Conservation (phyloP, 2,797 vertebrate species). For the Schizothorax lantsangensis region DNA sequence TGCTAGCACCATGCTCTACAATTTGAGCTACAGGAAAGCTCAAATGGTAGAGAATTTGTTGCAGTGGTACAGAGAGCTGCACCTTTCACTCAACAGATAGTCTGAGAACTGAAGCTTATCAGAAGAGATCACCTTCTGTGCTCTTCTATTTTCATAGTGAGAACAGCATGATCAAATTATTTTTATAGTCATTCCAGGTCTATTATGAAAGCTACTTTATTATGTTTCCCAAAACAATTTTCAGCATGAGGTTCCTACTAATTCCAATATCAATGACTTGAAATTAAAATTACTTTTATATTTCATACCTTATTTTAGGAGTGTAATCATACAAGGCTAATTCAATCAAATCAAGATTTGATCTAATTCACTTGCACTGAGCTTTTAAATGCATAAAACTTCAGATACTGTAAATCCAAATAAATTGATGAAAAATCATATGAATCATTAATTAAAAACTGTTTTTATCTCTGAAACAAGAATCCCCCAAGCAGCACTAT, state of each 20-base stretch:
- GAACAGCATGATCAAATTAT: constrained; percentile 1
- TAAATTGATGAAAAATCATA: constrained; percentile 54
- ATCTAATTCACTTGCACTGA: neutral
- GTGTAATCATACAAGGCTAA: constrained; percentile 33
- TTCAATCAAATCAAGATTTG: neutral
- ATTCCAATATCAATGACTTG: constrained; percentile 34
- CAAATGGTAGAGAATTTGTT: too few species aligned
- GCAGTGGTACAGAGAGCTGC: neutral
- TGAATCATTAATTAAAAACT: constrained; percentile 48
- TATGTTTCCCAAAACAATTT: constrained; percentile 19
- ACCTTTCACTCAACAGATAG: constrained; percentile 19
- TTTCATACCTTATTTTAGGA: constrained; percentile 15
- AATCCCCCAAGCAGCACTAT: constrained; percentile 41
- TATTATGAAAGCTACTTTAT: neutral
- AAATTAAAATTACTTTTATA: constrained; percentile 19
- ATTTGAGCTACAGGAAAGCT: too few species aligned
- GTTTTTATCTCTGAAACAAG: constrained; percentile 29
- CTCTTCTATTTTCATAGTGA: neutral
- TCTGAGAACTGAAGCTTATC: constrained; percentile 26
- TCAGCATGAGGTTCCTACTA: neutral
- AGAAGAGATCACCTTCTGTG: neutral
- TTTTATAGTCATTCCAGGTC: neutral
- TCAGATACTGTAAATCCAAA: constrained; percentile 50
- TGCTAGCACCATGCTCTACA: too few species aligned
- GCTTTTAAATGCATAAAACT: constrained; percentile 35